These are phyloP conservation scores for Eretmochelys imbricata DNA, from an alignment of 2,113 vertebrate genomes.

Conservation along the genomic window DNA sequence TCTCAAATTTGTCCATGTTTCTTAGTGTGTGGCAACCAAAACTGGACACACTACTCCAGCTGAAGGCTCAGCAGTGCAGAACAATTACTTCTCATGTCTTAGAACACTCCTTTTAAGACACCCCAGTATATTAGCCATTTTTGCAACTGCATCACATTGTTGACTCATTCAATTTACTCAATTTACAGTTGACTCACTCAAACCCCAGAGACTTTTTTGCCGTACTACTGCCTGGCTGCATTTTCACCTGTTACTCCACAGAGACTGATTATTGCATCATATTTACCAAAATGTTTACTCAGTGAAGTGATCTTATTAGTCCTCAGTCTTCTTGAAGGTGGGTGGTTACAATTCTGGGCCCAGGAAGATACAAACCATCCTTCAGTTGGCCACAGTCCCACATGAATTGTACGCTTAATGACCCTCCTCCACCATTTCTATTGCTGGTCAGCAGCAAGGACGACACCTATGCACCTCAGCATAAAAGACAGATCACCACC, in stretches of 20 bases:
- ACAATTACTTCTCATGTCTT: background rate
- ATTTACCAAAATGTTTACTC: conserved; percentile 50
- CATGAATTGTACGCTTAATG: conserved; percentile 12
- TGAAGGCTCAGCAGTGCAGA: background rate
- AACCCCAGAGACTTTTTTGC: background rate
- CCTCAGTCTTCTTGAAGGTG: conserved; percentile 43
- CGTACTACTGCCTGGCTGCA: background rate
- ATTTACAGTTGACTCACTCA: background rate
- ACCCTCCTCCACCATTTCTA: conserved; percentile 19
- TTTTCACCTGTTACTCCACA: conserved; percentile 13
- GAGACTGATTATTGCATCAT: conserved; percentile 52
- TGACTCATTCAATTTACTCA: background rate
- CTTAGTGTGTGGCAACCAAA: background rate
- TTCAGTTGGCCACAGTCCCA: conserved; percentile 38
- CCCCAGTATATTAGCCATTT: background rate
- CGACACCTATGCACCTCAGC: background rate
- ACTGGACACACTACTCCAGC: background rate
- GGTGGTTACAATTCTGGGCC: conserved; percentile 54
- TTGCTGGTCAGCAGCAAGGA: conserved; percentile 12
- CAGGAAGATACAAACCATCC: conserved; percentile 26
- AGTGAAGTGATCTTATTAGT: conserved; percentile 35
- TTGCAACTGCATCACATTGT: background rate
- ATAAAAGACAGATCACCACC: background rate
- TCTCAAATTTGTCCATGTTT: background rate
- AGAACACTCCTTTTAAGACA: background rate